phyloP scores from a whole-genome alignment of 2,113 vertebrate species.

The Xenopus laevis region DNA sequence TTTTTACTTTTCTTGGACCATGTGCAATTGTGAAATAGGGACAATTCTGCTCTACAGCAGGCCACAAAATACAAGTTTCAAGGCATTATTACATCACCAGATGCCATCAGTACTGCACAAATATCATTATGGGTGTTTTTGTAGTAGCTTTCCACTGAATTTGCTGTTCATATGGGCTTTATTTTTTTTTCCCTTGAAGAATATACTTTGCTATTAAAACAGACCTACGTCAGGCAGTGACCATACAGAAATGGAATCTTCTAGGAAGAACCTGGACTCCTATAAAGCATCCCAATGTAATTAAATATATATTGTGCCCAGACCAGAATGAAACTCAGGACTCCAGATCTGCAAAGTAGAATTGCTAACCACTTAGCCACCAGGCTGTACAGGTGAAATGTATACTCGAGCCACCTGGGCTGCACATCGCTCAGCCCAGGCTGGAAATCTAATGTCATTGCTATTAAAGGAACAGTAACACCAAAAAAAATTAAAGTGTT shows the following conservation, averaged over 20 bases:
- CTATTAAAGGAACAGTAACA: too few species aligned
- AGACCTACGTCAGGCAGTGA: constrained; percentile 32
- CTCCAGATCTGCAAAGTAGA: too few species aligned
- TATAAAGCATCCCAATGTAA: too few species aligned
- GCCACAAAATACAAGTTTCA: constrained; percentile 29
- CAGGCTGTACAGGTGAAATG: too few species aligned
- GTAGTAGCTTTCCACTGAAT: constrained; percentile 22
- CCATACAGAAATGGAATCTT: not conserved
- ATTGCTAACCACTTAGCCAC: too few species aligned
- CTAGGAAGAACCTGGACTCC: not conserved
- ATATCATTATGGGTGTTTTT: not conserved
- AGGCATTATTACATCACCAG: constrained; percentile 27
- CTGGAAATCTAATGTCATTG: too few species aligned
- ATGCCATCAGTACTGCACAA: not conserved
- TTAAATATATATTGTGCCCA: too few species aligned
- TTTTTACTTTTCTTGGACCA: constrained; percentile 1
- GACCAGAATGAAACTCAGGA: too few species aligned
- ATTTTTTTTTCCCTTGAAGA: constrained; percentile 1
- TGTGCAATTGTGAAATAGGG: constrained; percentile 7
- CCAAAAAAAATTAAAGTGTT: too few species aligned
- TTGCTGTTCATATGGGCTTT: not conserved
- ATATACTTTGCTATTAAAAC: constrained; percentile 1
- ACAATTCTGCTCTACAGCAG: constrained; percentile 5
- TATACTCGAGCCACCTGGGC: too few species aligned
- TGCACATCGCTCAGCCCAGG: too few species aligned